Conservation (phyloP, 2,888 invertebrate species). For the Mystacides longicornis region DNA sequence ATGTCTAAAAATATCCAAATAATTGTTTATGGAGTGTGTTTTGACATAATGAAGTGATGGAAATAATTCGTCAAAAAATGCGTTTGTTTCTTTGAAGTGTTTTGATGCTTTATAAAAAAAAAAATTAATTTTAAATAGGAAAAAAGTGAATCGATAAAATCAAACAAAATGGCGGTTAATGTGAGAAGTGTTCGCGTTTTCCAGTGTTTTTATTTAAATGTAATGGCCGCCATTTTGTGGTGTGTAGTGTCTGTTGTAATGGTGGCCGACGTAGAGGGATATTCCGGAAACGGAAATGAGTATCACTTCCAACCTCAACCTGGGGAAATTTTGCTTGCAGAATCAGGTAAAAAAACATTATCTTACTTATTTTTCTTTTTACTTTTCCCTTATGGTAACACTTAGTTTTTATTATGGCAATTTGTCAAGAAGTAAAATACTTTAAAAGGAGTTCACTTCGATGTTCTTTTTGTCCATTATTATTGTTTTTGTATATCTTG, state of each 20-base stretch:
- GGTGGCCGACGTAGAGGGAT: constrained; percentile 1
- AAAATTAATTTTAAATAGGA: too few species aligned
- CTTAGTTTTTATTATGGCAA: background rate
- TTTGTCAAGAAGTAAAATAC: background rate
- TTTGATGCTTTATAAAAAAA: too few species aligned
- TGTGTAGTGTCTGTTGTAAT: background rate
- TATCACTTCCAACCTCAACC: constrained; percentile 18
- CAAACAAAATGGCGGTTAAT: constrained; percentile 1
- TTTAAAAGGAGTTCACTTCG: too few species aligned
- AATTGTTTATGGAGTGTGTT: too few species aligned
- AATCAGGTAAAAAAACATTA: constrained; percentile 17
- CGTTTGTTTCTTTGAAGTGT: too few species aligned
- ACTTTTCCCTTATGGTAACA: background rate
- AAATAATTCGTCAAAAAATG: too few species aligned
- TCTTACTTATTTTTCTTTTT: background rate
- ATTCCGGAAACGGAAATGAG: constrained; percentile 10
- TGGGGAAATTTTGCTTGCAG: constrained; percentile 19
- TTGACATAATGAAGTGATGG: too few species aligned
- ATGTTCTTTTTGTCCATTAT: too few species aligned
- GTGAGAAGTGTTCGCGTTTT: background rate
- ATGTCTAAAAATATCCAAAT: too few species aligned
- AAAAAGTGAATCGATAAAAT: too few species aligned
- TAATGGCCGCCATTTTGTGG: background rate
- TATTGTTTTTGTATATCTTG: too few species aligned
- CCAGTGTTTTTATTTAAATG: background rate